These are phyloP conservation scores for Cryptoleucopteryx plumbea DNA, from an alignment of 2,113 vertebrate genomes.

Conservation along the genomic window DNA sequence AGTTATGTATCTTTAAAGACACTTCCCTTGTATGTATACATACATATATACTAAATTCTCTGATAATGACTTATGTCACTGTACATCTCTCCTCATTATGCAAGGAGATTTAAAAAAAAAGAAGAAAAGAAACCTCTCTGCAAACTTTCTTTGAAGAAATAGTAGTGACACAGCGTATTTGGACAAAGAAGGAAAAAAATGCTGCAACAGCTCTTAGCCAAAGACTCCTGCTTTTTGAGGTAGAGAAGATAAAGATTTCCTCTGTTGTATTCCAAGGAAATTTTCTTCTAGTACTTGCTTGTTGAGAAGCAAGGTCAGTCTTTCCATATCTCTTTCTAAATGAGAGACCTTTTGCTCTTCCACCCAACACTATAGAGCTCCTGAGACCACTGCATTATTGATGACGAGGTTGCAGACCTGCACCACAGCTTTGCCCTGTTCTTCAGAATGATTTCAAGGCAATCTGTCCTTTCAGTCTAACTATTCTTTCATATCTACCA, in stretches of 20 bases:
- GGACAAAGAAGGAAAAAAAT: neutral
- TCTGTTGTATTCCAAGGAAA: neutral
- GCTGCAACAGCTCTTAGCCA: neutral
- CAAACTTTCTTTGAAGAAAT: neutral
- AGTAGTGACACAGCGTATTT: neutral
- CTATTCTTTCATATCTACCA: neutral
- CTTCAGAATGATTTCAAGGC: neutral
- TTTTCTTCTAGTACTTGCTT: neutral
- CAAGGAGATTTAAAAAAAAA: neutral
- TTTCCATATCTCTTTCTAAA: neutral
- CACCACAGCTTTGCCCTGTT: neutral
- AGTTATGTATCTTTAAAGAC: neutral
- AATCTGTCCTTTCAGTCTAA: neutral
- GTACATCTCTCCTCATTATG: neutral
- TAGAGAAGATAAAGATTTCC: neutral
- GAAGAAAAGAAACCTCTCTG: neutral
- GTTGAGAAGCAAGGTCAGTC: neutral
- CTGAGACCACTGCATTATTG: neutral
- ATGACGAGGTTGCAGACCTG: neutral
- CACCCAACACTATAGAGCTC: neutral
- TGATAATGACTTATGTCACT: neutral
- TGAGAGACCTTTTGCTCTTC: neutral
- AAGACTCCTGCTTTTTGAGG: neutral
- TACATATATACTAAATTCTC: neutral
- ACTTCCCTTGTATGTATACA: neutral